Conservation (phyloP, 2,797 vertebrate species). For the Myripristis jacobus region DNA sequence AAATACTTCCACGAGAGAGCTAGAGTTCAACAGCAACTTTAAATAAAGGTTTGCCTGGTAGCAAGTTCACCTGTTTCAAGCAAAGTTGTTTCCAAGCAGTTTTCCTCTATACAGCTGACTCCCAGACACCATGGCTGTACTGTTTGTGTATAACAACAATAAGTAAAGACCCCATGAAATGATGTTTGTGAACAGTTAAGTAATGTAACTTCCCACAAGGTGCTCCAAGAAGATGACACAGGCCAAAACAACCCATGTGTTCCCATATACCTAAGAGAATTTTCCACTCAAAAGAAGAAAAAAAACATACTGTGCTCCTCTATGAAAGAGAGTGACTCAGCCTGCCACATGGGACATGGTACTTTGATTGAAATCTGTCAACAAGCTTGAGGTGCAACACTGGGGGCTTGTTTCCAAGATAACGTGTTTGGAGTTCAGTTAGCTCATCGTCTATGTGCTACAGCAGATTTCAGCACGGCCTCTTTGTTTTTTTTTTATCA, state of each 20-base stretch:
- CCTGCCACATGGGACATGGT: background rate
- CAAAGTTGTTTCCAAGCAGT: background rate
- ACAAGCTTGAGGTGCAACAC: slow-evolving; percentile 32
- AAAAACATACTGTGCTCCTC: background rate
- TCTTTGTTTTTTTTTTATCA: slow-evolving; percentile 8
- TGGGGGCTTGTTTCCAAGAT: slow-evolving; percentile 35
- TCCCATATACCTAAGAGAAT: too few species aligned
- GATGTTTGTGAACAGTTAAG: too few species aligned
- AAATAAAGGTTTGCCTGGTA: slow-evolving; percentile 12
- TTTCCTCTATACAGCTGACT: too few species aligned
- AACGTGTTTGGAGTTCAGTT: slow-evolving; percentile 19
- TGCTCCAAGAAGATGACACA: too few species aligned
- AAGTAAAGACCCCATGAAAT: too few species aligned
- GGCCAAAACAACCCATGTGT: too few species aligned
- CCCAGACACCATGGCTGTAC: background rate
- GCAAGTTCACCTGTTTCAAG: slow-evolving; percentile 14
- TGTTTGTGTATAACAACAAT: background rate
- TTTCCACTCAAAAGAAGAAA: too few species aligned
- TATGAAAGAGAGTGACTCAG: background rate
- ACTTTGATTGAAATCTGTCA: slow-evolving; percentile 43
- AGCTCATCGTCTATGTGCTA: slow-evolving; percentile 15
- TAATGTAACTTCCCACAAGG: too few species aligned
- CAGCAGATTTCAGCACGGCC: background rate
- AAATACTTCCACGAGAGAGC: slow-evolving; percentile 4
- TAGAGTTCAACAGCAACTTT: slow-evolving; percentile 1